These are phyloP conservation scores for Ichneumon xanthorius DNA, from an alignment of 2,888 invertebrate species.

Conservation along the genomic window DNA sequence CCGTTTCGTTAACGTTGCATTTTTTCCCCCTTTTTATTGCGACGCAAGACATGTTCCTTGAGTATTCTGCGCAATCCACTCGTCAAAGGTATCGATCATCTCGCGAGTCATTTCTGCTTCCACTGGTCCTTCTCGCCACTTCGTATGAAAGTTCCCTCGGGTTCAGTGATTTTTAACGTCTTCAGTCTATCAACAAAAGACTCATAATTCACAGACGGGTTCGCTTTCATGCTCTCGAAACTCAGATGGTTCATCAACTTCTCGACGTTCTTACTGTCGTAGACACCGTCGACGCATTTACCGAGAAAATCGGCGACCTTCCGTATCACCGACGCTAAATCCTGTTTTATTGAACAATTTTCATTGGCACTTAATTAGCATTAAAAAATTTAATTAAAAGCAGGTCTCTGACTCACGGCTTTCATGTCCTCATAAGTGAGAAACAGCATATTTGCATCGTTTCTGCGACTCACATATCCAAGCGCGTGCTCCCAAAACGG, in stretches of 20 bases:
- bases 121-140: conserved; percentile 85
- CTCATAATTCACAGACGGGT: conserved; percentile 87
- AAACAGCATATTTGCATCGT: conserved; percentile 75
- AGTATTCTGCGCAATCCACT: conserved; percentile 83
- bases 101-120: conserved; percentile 82
- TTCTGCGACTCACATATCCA: conserved; percentile 74
- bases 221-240: conserved; percentile 87
- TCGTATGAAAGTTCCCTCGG: conserved; percentile 85
- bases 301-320: conserved; percentile 84
- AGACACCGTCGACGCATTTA: conserved; percentile 69
- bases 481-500: conserved; percentile 79
- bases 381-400: neutral
- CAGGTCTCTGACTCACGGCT: conserved; percentile 69
- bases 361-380: no score
- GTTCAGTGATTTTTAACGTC: conserved; percentile 80
- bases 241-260: conserved; percentile 85
- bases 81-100: conserved; percentile 84
- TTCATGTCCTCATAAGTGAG: conserved; percentile 81
- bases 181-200: conserved; percentile 80
- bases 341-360: conserved; percentile 5
- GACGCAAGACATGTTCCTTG: conserved; percentile 74
- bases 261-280: conserved; percentile 78
- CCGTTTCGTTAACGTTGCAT: neutral
- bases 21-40: neutral
- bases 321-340: conserved; percentile 84